A percentile compares a stretch with the other conserved stretches of the same genome.
Conservation (phyloP, 2,888 invertebrate genomes). For the Anticlea derivata region DNA sequence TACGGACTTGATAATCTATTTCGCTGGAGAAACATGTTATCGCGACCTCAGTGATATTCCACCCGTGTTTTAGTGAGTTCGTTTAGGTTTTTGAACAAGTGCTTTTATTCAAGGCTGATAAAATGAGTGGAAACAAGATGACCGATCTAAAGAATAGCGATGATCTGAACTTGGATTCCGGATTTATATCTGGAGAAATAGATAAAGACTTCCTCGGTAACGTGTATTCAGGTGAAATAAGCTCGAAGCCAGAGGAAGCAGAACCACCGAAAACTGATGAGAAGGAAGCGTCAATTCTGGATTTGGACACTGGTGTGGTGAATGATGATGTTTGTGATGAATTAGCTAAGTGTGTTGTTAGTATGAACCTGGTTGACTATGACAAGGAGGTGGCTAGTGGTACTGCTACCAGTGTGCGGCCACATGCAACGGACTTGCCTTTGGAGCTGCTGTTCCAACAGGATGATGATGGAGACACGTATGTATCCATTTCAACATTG, state of each 20-base stretch:
- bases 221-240: slow-evolving; percentile 39
- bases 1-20: slow-evolving; percentile 34
- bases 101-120: slow-evolving; percentile 44
- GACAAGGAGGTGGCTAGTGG: slow-evolving; percentile 9
- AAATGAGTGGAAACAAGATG: slow-evolving; percentile 74
- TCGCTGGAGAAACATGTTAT: slow-evolving; percentile 55
- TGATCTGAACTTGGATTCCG: slow-evolving; percentile 67
- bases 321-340: slow-evolving; percentile 47
- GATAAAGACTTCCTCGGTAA: slow-evolving; percentile 43
- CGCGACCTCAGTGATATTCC: slow-evolving; percentile 42
- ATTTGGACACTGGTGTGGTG: slow-evolving; percentile 86
- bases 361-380: slow-evolving; percentile 58
- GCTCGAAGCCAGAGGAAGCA: slow-evolving; percentile 24
- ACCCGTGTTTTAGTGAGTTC: slow-evolving; percentile 19
- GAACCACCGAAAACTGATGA: slow-evolving; percentile 42
- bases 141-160: slow-evolving; percentile 62
- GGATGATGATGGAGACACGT: slow-evolving; percentile 95
- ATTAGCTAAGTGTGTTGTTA: slow-evolving; percentile 85
- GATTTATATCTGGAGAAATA: slow-evolving; percentile 63
- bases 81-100: slow-evolving; percentile 31
- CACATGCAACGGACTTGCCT: slow-evolving; percentile 72
- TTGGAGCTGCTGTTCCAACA: slow-evolving; percentile 89
- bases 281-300: slow-evolving; percentile 47
- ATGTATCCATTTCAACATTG: slow-evolving; percentile 67
- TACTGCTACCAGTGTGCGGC: slow-evolving; percentile 40